Evolutionary conservation across 2,113 vertebrate species (phyloP).

Genomic region (Microcebus jonahi): DNA sequence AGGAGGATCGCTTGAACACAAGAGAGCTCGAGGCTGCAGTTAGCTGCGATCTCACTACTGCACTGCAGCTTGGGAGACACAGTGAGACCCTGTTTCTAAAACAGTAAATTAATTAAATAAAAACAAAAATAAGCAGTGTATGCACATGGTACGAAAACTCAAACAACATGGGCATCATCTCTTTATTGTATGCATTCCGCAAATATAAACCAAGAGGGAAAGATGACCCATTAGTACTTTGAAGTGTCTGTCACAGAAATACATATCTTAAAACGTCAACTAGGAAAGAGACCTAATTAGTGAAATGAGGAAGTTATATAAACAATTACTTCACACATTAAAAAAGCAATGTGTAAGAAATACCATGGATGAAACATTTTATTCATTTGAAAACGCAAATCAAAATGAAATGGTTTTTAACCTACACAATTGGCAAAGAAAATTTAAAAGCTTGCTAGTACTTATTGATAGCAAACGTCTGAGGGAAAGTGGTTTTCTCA

Average conservation of each 20-base stretch:
- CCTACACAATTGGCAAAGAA: neutral
- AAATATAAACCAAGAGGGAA: neutral
- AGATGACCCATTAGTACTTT: neutral
- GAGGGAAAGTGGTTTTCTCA: no score
- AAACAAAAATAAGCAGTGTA: no score
- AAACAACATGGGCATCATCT: neutral
- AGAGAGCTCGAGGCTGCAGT: no score
- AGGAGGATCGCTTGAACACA: no score
- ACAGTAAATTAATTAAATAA: no score
- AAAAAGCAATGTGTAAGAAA: neutral
- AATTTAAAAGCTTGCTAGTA: neutral
- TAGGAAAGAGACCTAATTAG: neutral
- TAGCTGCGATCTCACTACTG: no score
- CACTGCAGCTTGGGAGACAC: no score
- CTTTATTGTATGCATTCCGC: neutral
- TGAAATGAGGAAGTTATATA: neutral
- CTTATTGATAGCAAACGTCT: neutral
- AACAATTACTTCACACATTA: neutral
- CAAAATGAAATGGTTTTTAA: neutral
- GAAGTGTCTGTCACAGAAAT: neutral
- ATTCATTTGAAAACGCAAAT: neutral
- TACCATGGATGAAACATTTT: neutral
- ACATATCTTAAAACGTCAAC: neutral
- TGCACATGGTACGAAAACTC: neutral
- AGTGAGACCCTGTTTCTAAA: no score